Percentiles rank a stretch among this genome's conserved stretches.
phyloP scores from a whole-genome alignment of 2,888 invertebrate species.

The Rhabditoides inermis region DNA sequence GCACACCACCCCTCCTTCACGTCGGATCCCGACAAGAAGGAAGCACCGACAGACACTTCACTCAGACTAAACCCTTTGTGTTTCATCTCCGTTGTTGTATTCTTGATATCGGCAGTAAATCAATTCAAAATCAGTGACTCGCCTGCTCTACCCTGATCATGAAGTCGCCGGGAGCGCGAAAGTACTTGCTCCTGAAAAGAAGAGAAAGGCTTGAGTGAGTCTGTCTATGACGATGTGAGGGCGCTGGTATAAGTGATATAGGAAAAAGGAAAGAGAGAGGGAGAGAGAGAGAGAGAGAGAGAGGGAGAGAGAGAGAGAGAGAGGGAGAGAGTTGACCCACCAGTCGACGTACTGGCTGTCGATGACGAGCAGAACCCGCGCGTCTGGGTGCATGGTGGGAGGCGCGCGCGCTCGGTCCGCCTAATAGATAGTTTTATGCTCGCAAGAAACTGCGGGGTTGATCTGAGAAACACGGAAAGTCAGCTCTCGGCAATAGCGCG shows the following conservation, averaged over 20 bases:
- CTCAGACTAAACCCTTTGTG: too few species aligned
- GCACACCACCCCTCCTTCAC: too few species aligned
- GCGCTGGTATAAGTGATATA: neutral
- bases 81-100: too few species aligned
- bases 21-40: too few species aligned
- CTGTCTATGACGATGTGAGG: neutral
- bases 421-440: neutral
- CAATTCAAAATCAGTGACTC: neutral
- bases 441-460: too few species aligned
- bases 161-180: constrained; percentile 17
- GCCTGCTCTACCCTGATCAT: constrained; percentile 31
- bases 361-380: constrained; percentile 27
- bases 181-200: constrained; percentile 24
- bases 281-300: constrained; percentile 1
- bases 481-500: too few species aligned
- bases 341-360: constrained; percentile 27
- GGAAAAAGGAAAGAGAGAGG: too few species aligned
- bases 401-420: neutral
- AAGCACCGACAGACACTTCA: too few species aligned
- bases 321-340: constrained; percentile 6
- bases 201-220: neutral
- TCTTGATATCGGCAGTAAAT: too few species aligned
- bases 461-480: too few species aligned
- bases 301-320: neutral
- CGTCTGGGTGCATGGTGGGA: constrained; percentile 23